Percentiles rank a stretch among this genome's conserved stretches.
Evolutionary conservation across 30 jellyfish, hydroid and myxozoan species (phyloP).

Genomic region (Calvadosia cruxmelitensis): DNA sequence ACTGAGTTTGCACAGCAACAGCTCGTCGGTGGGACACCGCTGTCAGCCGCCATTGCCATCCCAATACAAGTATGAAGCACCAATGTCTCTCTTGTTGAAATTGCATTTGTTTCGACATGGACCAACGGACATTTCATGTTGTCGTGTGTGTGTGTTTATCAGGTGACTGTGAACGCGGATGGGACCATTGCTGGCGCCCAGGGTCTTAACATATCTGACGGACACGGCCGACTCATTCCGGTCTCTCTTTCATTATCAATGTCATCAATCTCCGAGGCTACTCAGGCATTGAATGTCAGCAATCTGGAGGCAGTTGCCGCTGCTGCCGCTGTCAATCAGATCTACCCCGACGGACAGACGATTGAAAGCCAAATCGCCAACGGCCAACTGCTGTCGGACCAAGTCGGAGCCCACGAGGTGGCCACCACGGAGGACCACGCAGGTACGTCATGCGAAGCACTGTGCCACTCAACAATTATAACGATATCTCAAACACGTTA

Average conservation of each 20-base stretch:
- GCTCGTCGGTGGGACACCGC: slow-evolving; percentile 41
- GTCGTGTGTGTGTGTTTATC: background rate
- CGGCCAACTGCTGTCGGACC: background rate
- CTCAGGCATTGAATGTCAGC: background rate
- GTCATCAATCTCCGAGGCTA: slow-evolving; percentile 17
- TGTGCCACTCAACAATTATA: no score
- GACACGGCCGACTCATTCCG: slow-evolving; percentile 83
- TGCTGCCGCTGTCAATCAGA: slow-evolving; percentile 49
- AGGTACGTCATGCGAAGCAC: no score
- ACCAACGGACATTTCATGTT: no score
- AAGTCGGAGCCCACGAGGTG: background rate
- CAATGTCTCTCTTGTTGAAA: no score
- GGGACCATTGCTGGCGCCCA: slow-evolving; percentile 98
- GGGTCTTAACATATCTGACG: slow-evolving; percentile 82
- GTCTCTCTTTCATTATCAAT: slow-evolving; percentile 73
- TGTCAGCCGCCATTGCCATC: slow-evolving; percentile 93
- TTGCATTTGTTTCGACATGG: no score
- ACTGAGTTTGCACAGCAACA: slow-evolving; percentile 51
- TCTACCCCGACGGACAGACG: slow-evolving; percentile 17
- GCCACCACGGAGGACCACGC: background rate
- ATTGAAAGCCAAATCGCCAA: background rate
- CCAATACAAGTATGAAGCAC: slow-evolving; percentile 66
- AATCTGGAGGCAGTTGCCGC: slow-evolving; percentile 47
- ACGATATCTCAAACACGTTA: background rate
- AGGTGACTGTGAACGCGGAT: slow-evolving; percentile 95